phyloP scores from a whole-genome alignment of 2,113 vertebrate genomes.

The Circaetus cinerascens region DNA sequence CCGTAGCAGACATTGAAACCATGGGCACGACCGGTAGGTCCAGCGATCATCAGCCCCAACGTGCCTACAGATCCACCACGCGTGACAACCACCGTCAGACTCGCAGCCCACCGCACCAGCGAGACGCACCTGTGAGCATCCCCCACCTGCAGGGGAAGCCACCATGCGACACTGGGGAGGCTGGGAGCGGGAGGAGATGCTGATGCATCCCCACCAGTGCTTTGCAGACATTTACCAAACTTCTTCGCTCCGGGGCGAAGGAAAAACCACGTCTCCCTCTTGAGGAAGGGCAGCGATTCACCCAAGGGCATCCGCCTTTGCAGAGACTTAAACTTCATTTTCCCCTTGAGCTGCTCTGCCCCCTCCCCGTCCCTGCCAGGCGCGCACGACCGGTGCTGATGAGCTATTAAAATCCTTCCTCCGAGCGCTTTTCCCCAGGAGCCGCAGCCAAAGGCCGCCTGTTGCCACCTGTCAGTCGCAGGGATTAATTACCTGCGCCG shows the following conservation, averaged over 20 bases:
- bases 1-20: not conserved
- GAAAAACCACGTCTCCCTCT: not conserved
- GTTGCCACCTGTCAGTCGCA: slow-evolving; percentile 84
- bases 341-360: not conserved
- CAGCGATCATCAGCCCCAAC: accelerated
- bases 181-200: not conserved
- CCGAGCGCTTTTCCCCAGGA: slow-evolving; percentile 45
- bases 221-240: not conserved
- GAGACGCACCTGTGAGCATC: accelerated
- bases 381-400: slow-evolving; percentile 44
- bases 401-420: slow-evolving; percentile 64
- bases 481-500: slow-evolving; percentile 82
- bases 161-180: accelerated
- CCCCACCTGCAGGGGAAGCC: not conserved
- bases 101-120: not conserved
- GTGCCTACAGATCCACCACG: not conserved
- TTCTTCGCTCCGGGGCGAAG: not conserved
- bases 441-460: slow-evolving; percentile 78
- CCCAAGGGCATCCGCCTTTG: not conserved
- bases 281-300: not conserved
- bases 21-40: accelerated
- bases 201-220: not conserved
- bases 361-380: not conserved
- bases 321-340: not conserved
- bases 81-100: accelerated